These are phyloP conservation scores for Bradypus variegatus DNA, from an alignment of 2,797 vertebrate species.

Conservation along the genomic window DNA sequence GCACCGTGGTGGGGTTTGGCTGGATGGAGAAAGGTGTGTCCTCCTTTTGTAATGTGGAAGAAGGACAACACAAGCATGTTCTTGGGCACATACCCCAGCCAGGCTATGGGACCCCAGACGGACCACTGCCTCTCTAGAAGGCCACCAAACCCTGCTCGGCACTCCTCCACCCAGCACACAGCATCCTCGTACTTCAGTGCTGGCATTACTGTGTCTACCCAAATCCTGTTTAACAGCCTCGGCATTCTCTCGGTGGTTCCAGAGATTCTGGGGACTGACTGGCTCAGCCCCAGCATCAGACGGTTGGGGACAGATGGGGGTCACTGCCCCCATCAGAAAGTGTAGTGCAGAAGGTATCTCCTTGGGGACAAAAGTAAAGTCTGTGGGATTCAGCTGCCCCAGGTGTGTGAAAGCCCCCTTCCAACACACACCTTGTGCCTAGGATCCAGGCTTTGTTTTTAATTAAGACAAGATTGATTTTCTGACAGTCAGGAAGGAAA, in stretches of 20 bases:
- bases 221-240: no score
- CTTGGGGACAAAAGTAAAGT: neutral
- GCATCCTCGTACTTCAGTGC: neutral
- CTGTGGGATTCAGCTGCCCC: neutral
- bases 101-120: no score
- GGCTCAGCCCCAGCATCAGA: neutral
- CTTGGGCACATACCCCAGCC: neutral
- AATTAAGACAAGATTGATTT: neutral
- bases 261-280: no score
- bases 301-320: neutral
- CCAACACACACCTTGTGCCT: neutral
- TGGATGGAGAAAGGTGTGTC: rapidly evolving
- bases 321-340: no score
- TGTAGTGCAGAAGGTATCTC: neutral
- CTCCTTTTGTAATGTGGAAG: neutral
- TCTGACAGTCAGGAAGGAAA: neutral
- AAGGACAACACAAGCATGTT: neutral
- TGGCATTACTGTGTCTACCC: no score
- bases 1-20: rapidly evolving
- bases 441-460: neutral
- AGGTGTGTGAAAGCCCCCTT: neutral
- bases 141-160: no score
- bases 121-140: neutral
- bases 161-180: neutral
- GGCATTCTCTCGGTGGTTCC: rapidly evolving